Evolutionary conservation across 2,113 vertebrate genomes (phyloP).

Genomic region (Myrmecophaga tridactyla): DNA sequence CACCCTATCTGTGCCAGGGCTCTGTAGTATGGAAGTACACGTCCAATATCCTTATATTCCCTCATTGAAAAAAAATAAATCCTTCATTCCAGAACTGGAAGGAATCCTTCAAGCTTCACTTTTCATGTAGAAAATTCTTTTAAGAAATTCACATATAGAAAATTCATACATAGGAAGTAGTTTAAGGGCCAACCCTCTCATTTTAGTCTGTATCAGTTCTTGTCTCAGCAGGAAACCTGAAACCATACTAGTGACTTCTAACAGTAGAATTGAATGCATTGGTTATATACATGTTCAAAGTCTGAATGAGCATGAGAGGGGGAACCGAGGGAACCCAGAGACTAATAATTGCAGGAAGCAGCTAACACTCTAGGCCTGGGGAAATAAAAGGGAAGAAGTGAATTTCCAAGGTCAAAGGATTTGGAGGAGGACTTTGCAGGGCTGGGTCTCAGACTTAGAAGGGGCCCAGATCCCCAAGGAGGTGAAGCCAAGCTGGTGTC

Average conservation of each 20-base stretch:
- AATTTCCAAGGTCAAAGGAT: not conserved
- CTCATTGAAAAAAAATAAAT: no score
- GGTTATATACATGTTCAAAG: not conserved
- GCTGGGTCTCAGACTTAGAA: not conserved
- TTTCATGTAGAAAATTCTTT: not conserved
- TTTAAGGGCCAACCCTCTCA: not conserved
- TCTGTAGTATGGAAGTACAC: not conserved
- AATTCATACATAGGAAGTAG: not conserved
- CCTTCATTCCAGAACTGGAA: not conserved
- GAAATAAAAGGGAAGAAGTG: not conserved
- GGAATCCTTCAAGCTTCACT: not conserved
- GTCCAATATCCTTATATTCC: not conserved
- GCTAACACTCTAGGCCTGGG: not conserved
- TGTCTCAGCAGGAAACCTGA: not conserved
- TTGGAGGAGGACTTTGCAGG: not conserved
- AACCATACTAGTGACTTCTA: not conserved
- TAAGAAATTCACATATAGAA: not conserved
- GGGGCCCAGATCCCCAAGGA: no score
- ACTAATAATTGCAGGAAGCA: not conserved
- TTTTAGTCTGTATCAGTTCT: not conserved
- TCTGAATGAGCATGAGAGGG: not conserved
- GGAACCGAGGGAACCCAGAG: not conserved
- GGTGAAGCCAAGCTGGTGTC: not conserved
- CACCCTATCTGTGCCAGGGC: not conserved
- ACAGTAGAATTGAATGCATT: not conserved